Conservation (phyloP, 1,140 invertebrate genomes). For the Pogonomyrmex californicus region DNA sequence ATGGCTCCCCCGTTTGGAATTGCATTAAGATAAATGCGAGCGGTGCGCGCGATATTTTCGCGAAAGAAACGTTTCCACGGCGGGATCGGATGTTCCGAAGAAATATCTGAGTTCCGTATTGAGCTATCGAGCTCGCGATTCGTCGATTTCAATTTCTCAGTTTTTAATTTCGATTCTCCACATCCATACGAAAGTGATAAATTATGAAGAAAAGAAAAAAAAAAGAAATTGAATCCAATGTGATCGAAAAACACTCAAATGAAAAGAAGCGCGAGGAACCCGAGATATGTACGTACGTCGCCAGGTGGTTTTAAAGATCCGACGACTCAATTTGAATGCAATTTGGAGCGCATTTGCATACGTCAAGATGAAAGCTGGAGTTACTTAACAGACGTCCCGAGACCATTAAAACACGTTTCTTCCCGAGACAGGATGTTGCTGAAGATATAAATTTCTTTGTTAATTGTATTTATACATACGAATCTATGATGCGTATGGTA, state of each 20-base stretch:
- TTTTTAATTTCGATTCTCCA: background rate
- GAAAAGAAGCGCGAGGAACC: background rate
- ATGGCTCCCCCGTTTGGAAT: constrained; percentile 43
- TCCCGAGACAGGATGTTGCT: background rate
- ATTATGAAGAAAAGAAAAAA: background rate
- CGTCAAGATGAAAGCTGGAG: constrained; percentile 54
- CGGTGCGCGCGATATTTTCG: constrained; percentile 3
- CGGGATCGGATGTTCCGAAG: background rate
- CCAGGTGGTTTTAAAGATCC: constrained; percentile 43
- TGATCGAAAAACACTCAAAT: constrained; percentile 1
- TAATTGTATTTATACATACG: constrained; percentile 31
- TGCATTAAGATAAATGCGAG: constrained; percentile 66
- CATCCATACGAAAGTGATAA: background rate
- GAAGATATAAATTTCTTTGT: constrained; percentile 34
- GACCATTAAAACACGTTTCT: constrained; percentile 35
- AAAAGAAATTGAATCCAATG: background rate
- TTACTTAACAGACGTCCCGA: constrained; percentile 49
- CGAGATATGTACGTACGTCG: background rate
- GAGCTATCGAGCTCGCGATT: background rate
- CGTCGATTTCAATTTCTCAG: background rate
- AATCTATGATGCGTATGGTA: constrained; percentile 10
- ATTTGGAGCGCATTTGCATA: constrained; percentile 61
- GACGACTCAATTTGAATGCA: constrained; percentile 62
- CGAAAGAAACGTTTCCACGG: background rate
- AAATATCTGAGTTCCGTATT: background rate